These are phyloP conservation scores for Ricordea florida DNA, from an alignment of 92 coral and sea anemone genomes.

Conservation along the genomic window DNA sequence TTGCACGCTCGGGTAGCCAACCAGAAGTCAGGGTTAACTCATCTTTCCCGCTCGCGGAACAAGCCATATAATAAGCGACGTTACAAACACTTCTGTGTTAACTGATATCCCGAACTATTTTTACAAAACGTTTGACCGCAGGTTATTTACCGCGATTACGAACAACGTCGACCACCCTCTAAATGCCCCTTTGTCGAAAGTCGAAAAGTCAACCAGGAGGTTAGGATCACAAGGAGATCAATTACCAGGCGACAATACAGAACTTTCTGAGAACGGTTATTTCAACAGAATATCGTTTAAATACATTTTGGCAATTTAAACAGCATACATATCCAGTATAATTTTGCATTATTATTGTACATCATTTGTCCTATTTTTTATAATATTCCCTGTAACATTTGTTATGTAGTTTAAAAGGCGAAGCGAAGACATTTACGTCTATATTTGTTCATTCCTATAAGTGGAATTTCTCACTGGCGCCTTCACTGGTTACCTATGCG, in stretches of 20 bases:
- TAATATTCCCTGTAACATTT: too few relatives aligned
- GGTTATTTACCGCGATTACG: not conserved
- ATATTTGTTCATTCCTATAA: too few relatives aligned
- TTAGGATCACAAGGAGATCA: constrained; percentile 6
- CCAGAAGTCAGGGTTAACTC: too few relatives aligned
- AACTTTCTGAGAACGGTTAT: constrained; percentile 15
- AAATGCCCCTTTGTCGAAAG: constrained; percentile 12
- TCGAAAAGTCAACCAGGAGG: constrained; percentile 11
- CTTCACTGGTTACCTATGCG: too few relatives aligned
- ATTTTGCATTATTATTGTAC: not conserved
- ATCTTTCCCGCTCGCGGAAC: too few relatives aligned
- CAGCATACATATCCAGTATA: not conserved
- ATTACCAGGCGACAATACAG: not conserved
- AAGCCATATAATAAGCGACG: constrained; percentile 18
- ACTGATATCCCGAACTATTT: too few relatives aligned
- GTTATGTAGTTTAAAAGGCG: not conserved
- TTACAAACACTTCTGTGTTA: constrained; percentile 1
- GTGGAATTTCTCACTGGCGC: too few relatives aligned
- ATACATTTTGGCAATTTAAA: constrained; percentile 1
- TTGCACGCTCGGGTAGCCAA: too few relatives aligned
- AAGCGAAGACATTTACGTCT: not conserved
- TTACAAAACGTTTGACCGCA: not conserved
- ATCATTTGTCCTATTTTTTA: too few relatives aligned
- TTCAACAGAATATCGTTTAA: not conserved
- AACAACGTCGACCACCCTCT: constrained; percentile 6